Evolutionary conservation across 2,888 invertebrate genomes (phyloP).

Genomic region (Pollenia labialis): DNA sequence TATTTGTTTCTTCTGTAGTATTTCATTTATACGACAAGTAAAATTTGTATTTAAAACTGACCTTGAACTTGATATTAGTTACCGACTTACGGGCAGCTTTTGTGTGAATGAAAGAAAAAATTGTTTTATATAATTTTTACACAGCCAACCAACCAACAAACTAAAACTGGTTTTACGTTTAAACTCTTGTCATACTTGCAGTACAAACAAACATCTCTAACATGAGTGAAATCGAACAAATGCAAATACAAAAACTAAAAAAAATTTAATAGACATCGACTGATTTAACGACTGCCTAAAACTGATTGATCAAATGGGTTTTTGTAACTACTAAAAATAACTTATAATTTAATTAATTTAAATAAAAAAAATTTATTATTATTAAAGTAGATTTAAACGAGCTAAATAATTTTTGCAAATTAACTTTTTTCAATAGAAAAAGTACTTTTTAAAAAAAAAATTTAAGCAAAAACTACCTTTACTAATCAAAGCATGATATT

Average conservation of each 20-base stretch:
- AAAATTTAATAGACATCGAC: slow-evolving; percentile 3
- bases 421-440: background rate
- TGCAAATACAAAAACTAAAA: slow-evolving; percentile 5
- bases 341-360: background rate
- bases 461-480: too few species aligned
- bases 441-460: too few species aligned
- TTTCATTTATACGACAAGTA: slow-evolving; percentile 43
- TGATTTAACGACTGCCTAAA: slow-evolving; percentile 26
- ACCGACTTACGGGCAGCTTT: slow-evolving; percentile 71
- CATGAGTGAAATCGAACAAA: slow-evolving; percentile 46
- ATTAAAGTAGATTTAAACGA: background rate
- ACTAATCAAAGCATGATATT: too few species aligned
- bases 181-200: slow-evolving; percentile 36
- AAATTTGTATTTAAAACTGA: slow-evolving; percentile 74
- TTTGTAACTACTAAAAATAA: slow-evolving; percentile 35
- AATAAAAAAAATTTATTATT: slow-evolving; percentile 24
- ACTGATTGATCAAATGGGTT: slow-evolving; percentile 49
- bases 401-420: background rate
- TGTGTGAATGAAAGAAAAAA: slow-evolving; percentile 41
- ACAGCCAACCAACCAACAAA: slow-evolving; percentile 47
- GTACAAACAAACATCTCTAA: slow-evolving; percentile 53
- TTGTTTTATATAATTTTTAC: slow-evolving; percentile 34
- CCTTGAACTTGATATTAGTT: slow-evolving; percentile 78
- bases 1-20: slow-evolving; percentile 26
- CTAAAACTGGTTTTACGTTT: slow-evolving; percentile 63